Evolutionary conservation across 2,888 invertebrate genomes (phyloP), one percentile per base, ranked within the genome.

Genomic region (Lapara coniferarum): DNA sequence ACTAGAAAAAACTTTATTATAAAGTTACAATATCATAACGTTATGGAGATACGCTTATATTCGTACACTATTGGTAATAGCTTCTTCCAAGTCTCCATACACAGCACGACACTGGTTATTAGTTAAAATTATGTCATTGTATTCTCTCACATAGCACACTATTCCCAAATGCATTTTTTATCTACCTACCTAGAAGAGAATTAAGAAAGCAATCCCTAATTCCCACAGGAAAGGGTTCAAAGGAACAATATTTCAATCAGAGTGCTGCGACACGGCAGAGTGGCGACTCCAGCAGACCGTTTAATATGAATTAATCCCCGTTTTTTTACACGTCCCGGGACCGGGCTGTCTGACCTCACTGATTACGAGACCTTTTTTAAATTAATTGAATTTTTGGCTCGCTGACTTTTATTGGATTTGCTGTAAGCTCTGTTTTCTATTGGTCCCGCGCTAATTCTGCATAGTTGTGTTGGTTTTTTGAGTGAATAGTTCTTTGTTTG

Each of bases 301-400:
- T 77, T 89, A 87, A 88, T 88, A 75, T 85, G 85, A 85, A 86
- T 88, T 87, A 88, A 83, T 79, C 78, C 78, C 70, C 73, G 75
- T 74, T 76, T 77, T 74, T 73, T 75, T 52, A 68, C 68, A 67
- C 57, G 57, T 66, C 49, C 19, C 66, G 56, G n/a, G 55, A 19
- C 19, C 55, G 16, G 16, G 53, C 19, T 8, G 63, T 49, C 63
- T 63, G 63, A 63, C 63, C 49, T 46, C 49, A 46, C 63, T 63
- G 63, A 63, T 63, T 63, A 63, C 46, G 63, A 55, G 46, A 13
- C n/a, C 52, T 66, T 67, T 44, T 56, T 56, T 55, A 44, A 55
- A 56, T 67, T 67, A 67, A 67, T 67, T 67, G 67, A 67, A 67
- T 67, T 69, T 46, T 46, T 25, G 37, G 49, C 25, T 59, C 14